phyloP scores from a whole-genome alignment of 2,797 vertebrate genomes.

The Carcharodon carcharias region DNA sequence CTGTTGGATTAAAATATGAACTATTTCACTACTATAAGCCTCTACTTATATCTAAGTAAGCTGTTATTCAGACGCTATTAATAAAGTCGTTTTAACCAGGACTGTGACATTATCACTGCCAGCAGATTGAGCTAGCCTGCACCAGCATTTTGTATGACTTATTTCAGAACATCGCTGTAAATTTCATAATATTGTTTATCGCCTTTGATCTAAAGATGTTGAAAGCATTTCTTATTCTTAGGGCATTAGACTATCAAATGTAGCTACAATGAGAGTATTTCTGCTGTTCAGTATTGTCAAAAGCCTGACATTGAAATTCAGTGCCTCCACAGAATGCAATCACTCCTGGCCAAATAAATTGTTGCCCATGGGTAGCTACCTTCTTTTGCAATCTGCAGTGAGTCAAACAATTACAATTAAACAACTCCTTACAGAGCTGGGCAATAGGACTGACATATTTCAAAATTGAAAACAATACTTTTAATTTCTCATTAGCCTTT shows the following conservation, averaged over 20 bases:
- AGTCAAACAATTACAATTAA: neutral
- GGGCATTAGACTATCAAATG: neutral
- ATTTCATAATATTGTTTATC: neutral
- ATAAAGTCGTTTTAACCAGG: neutral
- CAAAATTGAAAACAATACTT: slow-evolving; percentile 10
- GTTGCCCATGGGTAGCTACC: neutral
- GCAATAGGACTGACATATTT: neutral
- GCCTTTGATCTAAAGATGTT: neutral
- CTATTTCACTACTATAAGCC: neutral
- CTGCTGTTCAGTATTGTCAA: neutral
- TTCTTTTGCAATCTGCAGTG: neutral
- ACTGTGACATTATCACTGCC: neutral
- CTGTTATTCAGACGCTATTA: neutral
- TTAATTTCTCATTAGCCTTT: neutral
- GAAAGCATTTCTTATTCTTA: neutral
- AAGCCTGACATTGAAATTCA: neutral
- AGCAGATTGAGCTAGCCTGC: neutral
- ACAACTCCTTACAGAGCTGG: neutral
- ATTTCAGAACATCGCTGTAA: neutral
- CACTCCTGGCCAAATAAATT: neutral
- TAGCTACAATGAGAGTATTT: neutral
- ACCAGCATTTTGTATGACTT: neutral
- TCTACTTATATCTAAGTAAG: neutral
- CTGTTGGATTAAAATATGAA: neutral
- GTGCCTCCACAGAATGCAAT: neutral